Conservation (phyloP, 2,888 invertebrate species). For the Tetranychus truncatus region DNA sequence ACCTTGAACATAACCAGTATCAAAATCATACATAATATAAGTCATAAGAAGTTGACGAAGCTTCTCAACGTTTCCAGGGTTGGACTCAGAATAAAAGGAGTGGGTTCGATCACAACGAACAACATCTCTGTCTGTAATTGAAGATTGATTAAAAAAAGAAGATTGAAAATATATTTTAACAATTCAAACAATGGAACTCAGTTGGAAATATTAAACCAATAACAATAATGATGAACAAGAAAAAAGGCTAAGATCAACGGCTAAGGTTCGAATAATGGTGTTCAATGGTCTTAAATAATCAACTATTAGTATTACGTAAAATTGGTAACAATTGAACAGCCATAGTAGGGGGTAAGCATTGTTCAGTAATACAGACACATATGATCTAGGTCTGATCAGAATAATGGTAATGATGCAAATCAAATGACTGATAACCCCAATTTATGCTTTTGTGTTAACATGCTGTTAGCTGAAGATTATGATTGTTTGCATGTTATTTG, state of each 20-base stretch:
- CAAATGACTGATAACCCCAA: background rate
- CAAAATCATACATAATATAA: constrained; percentile 24
- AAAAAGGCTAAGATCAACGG: too few species aligned
- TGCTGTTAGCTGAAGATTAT: too few species aligned
- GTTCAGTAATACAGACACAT: too few species aligned
- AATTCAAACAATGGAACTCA: background rate
- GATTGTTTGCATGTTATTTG: background rate
- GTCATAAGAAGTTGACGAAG: constrained; percentile 19
- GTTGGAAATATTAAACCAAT: background rate
- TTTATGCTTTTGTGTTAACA: too few species aligned
- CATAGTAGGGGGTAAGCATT: too few species aligned
- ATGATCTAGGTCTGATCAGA: too few species aligned
- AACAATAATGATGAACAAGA: too few species aligned
- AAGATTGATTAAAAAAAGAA: background rate
- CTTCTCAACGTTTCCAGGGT: constrained; percentile 14
- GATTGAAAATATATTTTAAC: background rate
- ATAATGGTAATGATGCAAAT: background rate
- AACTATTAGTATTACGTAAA: too few species aligned
- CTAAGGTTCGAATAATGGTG: too few species aligned
- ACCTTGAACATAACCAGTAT: constrained; percentile 24
- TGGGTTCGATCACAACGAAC: constrained; percentile 22
- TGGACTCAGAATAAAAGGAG: constrained; percentile 18
- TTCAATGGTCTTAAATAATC: too few species aligned
- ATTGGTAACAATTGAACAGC: too few species aligned
- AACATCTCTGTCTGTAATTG: constrained; percentile 21